phyloP scores from a whole-genome alignment of 2,797 vertebrate species.

The Xyrichtys novacula region DNA sequence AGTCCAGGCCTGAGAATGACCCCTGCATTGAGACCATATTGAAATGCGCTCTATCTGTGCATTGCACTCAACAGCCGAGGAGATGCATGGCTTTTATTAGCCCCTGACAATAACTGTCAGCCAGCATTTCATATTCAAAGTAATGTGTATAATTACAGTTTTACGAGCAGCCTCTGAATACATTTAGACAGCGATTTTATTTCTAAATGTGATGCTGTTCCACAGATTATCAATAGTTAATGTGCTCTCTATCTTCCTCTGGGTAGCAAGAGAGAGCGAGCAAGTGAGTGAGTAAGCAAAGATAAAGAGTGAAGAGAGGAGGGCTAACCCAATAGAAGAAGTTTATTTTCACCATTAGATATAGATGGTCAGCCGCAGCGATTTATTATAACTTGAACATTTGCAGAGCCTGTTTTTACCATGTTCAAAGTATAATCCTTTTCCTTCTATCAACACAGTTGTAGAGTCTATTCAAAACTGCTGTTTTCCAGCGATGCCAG shows the following conservation, averaged over 20 bases:
- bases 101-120: constrained; percentile 74
- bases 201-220: constrained; percentile 69
- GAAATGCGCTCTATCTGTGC: constrained; percentile 25
- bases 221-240: constrained; percentile 79
- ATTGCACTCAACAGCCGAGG: constrained; percentile 45
- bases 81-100: constrained; percentile 74
- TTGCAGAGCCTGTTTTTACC: background rate
- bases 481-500: background rate
- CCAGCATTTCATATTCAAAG: constrained; percentile 76
- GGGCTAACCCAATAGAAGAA: constrained; percentile 12
- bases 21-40: constrained; percentile 39
- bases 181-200: constrained; percentile 76
- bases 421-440: background rate
- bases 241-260: constrained; percentile 61
- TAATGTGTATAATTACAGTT: constrained; percentile 77
- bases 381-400: constrained; percentile 4
- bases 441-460: background rate
- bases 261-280: constrained; percentile 40
- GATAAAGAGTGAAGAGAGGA: constrained; percentile 14
- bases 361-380: constrained; percentile 19
- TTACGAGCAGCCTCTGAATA: constrained; percentile 73
- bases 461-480: background rate
- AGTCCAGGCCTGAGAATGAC: constrained; percentile 8
- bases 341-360: constrained; percentile 20
- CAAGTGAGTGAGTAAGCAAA: constrained; percentile 5